These are phyloP conservation scores for Apocrypta bakeri DNA, from an alignment of 1,140 invertebrate genomes.

Conservation along the genomic window DNA sequence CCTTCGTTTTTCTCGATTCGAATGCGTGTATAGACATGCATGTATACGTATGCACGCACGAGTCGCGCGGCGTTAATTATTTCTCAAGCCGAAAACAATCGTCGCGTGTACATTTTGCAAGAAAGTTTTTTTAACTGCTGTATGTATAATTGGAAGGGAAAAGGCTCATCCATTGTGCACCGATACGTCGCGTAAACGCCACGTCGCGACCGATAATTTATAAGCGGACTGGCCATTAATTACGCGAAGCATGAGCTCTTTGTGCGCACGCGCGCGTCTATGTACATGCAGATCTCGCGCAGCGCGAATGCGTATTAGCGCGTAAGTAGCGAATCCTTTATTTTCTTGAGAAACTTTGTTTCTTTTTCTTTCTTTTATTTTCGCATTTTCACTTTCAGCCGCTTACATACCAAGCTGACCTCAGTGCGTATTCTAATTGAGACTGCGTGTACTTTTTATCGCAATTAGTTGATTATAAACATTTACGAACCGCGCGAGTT, in stretches of 20 bases:
- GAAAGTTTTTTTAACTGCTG: too few species aligned
- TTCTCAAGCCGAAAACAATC: constrained; percentile 16
- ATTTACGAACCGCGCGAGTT: too few species aligned
- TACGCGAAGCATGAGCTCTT: background rate
- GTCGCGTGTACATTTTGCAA: background rate
- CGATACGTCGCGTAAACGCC: background rate
- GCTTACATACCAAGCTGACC: too few species aligned
- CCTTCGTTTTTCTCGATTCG: background rate
- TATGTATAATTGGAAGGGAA: constrained; percentile 34
- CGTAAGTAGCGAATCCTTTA: too few species aligned
- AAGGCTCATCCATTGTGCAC: constrained; percentile 50
- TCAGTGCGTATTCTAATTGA: too few species aligned
- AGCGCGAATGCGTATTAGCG: too few species aligned
- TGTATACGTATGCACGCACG: too few species aligned
- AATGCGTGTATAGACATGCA: background rate
- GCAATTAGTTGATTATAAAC: too few species aligned
- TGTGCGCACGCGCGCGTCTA: background rate
- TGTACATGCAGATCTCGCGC: background rate
- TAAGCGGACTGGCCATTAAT: constrained; percentile 43
- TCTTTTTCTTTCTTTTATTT: too few species aligned
- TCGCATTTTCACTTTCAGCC: too few species aligned
- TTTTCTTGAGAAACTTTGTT: too few species aligned
- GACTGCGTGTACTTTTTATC: too few species aligned
- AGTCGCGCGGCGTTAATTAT: constrained; percentile 31
- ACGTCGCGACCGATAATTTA: constrained; percentile 39